Evolutionary conservation across 2,888 invertebrate genomes (phyloP).

Genomic region (Lacanobia oleracea): DNA sequence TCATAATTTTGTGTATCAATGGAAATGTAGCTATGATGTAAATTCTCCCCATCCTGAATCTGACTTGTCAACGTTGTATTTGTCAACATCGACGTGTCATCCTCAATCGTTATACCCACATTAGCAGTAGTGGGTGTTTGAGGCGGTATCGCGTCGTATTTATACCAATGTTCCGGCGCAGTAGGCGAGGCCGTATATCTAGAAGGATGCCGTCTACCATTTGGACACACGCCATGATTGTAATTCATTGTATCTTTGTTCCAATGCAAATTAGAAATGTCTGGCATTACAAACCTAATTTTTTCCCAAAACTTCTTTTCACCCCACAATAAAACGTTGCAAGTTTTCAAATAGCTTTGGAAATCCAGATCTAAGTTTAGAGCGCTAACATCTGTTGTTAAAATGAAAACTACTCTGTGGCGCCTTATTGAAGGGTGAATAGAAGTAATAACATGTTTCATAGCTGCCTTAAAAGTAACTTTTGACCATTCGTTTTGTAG

Average conservation of each 20-base stretch:
- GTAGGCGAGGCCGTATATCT: slow-evolving; percentile 94
- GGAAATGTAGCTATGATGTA: slow-evolving; percentile 93
- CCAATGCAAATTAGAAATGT: slow-evolving; percentile 92
- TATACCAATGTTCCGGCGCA: slow-evolving; percentile 93
- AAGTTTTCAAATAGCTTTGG: slow-evolving; percentile 93
- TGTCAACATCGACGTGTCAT: slow-evolving; percentile 91
- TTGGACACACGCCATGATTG: slow-evolving; percentile 89
- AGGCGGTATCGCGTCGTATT: slow-evolving; percentile 91
- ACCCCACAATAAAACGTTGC: slow-evolving; percentile 94
- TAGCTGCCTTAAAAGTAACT: slow-evolving; percentile 94
- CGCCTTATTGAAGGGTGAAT: slow-evolving; percentile 92
- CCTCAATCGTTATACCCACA: slow-evolving; percentile 89
- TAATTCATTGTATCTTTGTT: slow-evolving; percentile 90
- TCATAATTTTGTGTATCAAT: slow-evolving; percentile 91
- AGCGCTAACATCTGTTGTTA: slow-evolving; percentile 92
- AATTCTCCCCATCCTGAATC: slow-evolving; percentile 91
- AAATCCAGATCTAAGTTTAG: slow-evolving; percentile 94
- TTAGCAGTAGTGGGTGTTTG: slow-evolving; percentile 89
- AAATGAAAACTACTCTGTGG: slow-evolving; percentile 90
- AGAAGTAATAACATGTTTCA: slow-evolving; percentile 92
- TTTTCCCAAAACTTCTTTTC: slow-evolving; percentile 98
- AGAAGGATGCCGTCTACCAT: slow-evolving; percentile 90
- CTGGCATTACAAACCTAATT: slow-evolving; percentile 95
- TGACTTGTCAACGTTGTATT: slow-evolving; percentile 92
- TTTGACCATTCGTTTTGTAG: slow-evolving; percentile 96